Evolutionary conservation across 2,888 invertebrate species (phyloP).

Genomic region (Oscheius sp.): DNA sequence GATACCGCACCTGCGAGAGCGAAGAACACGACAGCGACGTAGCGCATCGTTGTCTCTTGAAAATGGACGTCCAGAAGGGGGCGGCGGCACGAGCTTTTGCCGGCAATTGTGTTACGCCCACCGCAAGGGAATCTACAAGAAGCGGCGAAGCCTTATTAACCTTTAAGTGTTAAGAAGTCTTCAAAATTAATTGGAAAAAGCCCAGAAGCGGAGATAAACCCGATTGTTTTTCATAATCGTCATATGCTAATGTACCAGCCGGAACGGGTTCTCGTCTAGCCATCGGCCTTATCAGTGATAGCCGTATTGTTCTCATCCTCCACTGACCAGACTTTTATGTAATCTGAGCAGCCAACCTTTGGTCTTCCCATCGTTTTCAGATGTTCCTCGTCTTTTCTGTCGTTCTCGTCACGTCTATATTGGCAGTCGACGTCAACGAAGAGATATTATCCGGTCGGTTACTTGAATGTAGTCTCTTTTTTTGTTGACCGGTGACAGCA

Average conservation of each 20-base stretch:
- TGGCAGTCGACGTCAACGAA: conserved; percentile 26
- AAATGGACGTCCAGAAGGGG: conserved; percentile 13
- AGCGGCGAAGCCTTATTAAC: background rate
- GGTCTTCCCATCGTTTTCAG: background rate
- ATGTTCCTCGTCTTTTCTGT: conserved; percentile 7
- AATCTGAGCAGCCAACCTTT: background rate
- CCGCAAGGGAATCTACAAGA: background rate
- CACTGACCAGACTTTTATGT: too few species aligned
- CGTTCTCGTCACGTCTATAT: conserved; percentile 6
- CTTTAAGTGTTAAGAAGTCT: background rate
- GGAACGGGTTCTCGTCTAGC: background rate
- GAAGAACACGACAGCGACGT: conserved; percentile 16
- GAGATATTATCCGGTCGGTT: conserved; percentile 30
- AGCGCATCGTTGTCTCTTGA: conserved; percentile 24
- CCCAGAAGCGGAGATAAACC: too few species aligned
- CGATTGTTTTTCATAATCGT: too few species aligned
- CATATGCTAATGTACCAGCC: conserved; percentile 4
- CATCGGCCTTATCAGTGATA: background rate
- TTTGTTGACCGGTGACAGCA: background rate
- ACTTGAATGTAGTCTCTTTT: background rate
- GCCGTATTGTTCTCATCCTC: background rate
- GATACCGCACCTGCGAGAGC: conserved; percentile 3
- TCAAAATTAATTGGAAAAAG: background rate
- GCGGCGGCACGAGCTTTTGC: conserved; percentile 15
- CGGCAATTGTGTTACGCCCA: too few species aligned